Conservation (phyloP, 2,113 vertebrate genomes). For the Sinocyclocheilus anshuiensis region DNA sequence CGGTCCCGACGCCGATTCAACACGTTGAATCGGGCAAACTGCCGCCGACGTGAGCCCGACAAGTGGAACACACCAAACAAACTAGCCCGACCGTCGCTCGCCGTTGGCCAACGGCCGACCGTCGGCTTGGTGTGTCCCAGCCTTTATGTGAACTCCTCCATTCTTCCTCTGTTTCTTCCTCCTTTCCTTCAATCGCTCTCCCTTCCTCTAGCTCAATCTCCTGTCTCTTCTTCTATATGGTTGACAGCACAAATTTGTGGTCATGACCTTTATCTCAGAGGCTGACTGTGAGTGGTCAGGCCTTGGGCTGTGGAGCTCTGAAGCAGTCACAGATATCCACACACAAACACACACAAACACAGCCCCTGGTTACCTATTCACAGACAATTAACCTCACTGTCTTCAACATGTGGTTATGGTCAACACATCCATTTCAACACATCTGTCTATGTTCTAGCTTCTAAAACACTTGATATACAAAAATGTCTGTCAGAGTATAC, state of each 20-base stretch:
- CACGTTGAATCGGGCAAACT: too few relatives aligned
- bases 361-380: neutral
- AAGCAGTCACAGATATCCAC: slow-evolving; percentile 16
- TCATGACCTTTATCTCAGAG: slow-evolving; percentile 22
- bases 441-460: neutral
- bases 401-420: slow-evolving; percentile 14
- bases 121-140: too few relatives aligned
- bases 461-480: neutral
- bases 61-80: too few relatives aligned
- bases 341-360: slow-evolving; percentile 28
- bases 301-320: neutral
- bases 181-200: neutral
- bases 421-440: slow-evolving; percentile 1
- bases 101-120: too few relatives aligned
- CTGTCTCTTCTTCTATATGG: neutral
- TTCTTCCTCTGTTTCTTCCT: neutral
- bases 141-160: neutral
- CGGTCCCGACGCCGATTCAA: too few relatives aligned
- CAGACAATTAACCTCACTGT: slow-evolving; percentile 28
- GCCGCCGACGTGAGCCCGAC: too few relatives aligned
- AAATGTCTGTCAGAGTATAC: neutral
- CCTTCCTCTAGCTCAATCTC: slow-evolving; percentile 2
- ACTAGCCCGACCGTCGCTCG: too few relatives aligned
- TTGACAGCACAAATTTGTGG: slow-evolving; percentile 35
- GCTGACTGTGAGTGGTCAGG: neutral